Base-by-base conservation (phyloP, 2,888 invertebrate species). In the Pollenia griseotomentosa region DNA sequence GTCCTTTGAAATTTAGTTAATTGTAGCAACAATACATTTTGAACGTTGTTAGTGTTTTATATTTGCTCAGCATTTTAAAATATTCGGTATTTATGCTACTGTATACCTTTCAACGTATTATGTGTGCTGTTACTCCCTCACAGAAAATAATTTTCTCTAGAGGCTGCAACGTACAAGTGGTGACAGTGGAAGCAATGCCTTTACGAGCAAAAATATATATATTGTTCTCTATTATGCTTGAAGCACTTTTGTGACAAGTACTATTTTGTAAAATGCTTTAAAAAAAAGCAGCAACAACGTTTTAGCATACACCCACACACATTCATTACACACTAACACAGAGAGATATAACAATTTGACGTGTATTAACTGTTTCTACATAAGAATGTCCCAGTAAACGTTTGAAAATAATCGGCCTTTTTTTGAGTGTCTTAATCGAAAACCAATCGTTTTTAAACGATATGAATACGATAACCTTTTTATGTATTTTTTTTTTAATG, bases 241-340 rank as follows among this genome's bases (percentile, higher is more conserved):
- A 84, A 84, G 83, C 78, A 66, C 66, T 84, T 84, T 84, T 73
- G 53, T 79, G n/a, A 84, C 73, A 84, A 84, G 78, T 79, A 42
- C 78, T 66, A 44, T 79, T 59, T 66, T 78, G 42, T 78, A 44
- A 48, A 83, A 73, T 46, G 11, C 44, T 51, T 73, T 33, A 23
- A 16, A 57, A 71, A 73, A 73, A 33, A 44, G 6, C 12, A 55
- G 19, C 5, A 68, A 59, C 16, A 46, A 65, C 8, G n/a, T 9
- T 19, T 19, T 40, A 11, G 16, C 12, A 42, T 40, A 59, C 51
- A 53, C 10, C n/a, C 40, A 63, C 40, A 42, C 19, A 40, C n/a
- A 61, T 40, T 53, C 51, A 53, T 40, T 9, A 42, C 11, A 2
- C 12, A 19, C 65, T n/a, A 33, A 51, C 57, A 46, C 44, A 51